Percentiles rank a stretch among this genome's conserved stretches.
phyloP scores from a whole-genome alignment of 2,888 invertebrate species.

The Petrolisthes cinctipes region DNA sequence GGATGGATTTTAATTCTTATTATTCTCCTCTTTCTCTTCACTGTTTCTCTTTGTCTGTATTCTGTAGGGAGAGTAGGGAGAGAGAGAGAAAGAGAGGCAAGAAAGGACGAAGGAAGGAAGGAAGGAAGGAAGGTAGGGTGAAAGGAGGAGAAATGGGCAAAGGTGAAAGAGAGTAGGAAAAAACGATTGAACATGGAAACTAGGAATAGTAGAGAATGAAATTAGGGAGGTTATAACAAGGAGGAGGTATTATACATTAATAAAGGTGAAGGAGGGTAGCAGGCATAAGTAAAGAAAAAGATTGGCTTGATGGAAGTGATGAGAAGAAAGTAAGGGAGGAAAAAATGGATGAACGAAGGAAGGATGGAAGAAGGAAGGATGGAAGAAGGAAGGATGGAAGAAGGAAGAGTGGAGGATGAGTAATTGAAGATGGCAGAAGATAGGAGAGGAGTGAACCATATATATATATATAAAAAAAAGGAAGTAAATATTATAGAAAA shows the following conservation, averaged over 20 bases:
- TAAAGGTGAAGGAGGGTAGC: not conserved
- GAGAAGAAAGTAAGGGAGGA: not conserved
- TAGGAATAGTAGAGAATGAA: not conserved
- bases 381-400: no score
- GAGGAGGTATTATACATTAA: no score
- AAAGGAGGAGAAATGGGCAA: not conserved
- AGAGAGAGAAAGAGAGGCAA: not conserved
- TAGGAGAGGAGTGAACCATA: no score
- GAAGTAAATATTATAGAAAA: no score
- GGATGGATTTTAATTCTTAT: slow-evolving; percentile 2
- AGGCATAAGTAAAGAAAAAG: not conserved
- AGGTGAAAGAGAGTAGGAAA: not conserved
- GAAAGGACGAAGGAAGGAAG: not conserved
- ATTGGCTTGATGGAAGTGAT: not conserved
- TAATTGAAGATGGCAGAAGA: no score
- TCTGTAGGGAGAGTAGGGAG: not conserved
- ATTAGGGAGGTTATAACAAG: no score
- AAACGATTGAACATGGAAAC: not conserved
- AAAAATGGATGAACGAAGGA: not conserved
- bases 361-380: not conserved
- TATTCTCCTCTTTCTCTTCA: not conserved
- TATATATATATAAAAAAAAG: no score
- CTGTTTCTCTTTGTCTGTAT: not conserved
- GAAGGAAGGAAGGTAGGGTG: not conserved
- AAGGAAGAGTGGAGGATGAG: no score